Base-by-base conservation (phyloP, 2,113 vertebrate genomes). In the Alces alces region DNA sequence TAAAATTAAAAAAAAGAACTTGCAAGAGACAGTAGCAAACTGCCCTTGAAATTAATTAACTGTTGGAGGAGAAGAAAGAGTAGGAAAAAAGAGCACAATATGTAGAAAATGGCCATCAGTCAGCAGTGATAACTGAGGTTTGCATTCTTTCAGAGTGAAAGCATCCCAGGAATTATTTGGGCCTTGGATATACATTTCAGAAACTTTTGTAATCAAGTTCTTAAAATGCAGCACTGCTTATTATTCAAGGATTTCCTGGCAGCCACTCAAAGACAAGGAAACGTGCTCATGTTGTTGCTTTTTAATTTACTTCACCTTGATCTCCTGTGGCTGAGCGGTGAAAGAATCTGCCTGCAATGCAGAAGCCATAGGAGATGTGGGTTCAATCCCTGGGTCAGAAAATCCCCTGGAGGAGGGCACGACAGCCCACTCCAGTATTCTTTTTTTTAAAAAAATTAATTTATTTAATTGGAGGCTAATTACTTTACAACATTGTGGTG, bases 221-320 rank as follows among this genome's bases (percentile, higher is more conserved):
- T 61, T 88, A 57, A 73, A 96, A 89, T 47, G 87, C 76, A 92
- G 88, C 47, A 10, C 36, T 78, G 92, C 64, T 95, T 92, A 39
- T 36, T 97, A 95, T 98, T 96, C 28, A 52, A 61, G 50, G 91
- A 10, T 91, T 78, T 89, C 97, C 97, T 50, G 79, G 79, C 70
- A 87, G 88, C 70, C 45, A 16, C 45, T 79, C 54, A 90, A 95
- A 61, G 89, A 64, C 9, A 28, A 50, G 45, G 36, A 58, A 84
- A 95, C n/a, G 12, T 95, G 79, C 89, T 96, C 66, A 19, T 23
- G 52, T 83, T 57, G 43, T 14, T 36, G 11, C 60, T 82, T 93
- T 92, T 50, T 52, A 45, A 58, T 64, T 98, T 96, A 2, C 25
- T 83, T 73, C 92, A 86, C 95, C 93, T 92, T 45, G 57, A 10